phyloP scores from a whole-genome alignment of 2,113 vertebrate species.

The Cricetomys ansorgei region DNA sequence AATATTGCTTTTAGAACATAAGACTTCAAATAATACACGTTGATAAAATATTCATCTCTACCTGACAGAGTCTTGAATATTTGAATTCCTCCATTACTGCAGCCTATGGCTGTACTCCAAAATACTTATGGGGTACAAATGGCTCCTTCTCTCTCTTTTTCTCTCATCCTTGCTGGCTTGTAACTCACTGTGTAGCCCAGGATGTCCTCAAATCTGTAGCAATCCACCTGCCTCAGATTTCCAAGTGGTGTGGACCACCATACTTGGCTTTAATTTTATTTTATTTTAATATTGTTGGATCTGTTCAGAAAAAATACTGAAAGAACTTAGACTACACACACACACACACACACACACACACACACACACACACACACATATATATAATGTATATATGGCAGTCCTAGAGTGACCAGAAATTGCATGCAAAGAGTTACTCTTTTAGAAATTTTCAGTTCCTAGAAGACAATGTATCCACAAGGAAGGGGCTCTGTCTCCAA shows the following conservation, averaged over 20 bases:
- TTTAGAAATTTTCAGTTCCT: slow-evolving; percentile 27
- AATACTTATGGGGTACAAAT: neutral
- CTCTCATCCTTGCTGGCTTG: neutral
- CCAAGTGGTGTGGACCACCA: neutral
- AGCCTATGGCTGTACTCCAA: neutral
- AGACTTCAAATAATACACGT: slow-evolving; percentile 52
- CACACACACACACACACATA: neutral
- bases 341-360: neutral
- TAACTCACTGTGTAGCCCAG: neutral
- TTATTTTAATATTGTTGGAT: slow-evolving; percentile 16
- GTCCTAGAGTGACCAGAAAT: slow-evolving; percentile 1
- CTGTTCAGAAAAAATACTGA: neutral
- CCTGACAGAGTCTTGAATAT: slow-evolving; percentile 37
- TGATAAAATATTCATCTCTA: slow-evolving; percentile 65
- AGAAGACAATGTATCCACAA: neutral
- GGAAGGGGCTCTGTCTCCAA: neutral
- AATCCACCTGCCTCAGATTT: neutral
- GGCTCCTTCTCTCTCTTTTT: neutral
- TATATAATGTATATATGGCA: neutral
- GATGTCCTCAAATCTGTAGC: neutral
- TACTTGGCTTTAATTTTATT: neutral
- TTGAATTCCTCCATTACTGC: neutral
- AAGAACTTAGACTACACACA: neutral
- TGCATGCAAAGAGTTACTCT: neutral
- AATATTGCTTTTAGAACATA: slow-evolving; percentile 28